Base-by-base conservation (phyloP, 1,140 invertebrate species). In the Bombus confusus region DNA sequence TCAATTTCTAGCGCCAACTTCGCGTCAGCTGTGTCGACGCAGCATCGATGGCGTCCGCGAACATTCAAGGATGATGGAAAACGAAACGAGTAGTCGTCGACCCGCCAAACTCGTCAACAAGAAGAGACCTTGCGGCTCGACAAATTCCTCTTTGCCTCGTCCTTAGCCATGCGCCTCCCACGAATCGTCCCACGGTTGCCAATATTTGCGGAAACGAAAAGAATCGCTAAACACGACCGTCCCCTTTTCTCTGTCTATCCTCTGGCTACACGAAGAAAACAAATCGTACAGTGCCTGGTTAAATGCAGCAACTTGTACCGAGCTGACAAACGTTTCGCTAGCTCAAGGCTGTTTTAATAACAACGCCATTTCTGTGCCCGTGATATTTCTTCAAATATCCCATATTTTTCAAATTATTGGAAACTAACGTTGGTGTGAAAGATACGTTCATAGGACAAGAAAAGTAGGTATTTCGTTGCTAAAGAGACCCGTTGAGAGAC, bases 201-300 rank as follows among this genome's bases (percentile, higher is more conserved):
- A 93, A 93, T 93, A 93, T 93, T 93, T 93, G 90, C 87, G 77
- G 62, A 83, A 87, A 86, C 78, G 52, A 71, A 86, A 83, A 88
- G 87, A 89, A 88, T 87, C 75, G 77, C 68, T 76, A 91, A 92
- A 91, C 80, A 90, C 57, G 72, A 43, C 39, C 66, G 79, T 77
- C 25, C 39, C 39, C 62, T 52, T 39, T 47, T 37, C n/a, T 22
- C 10, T 4, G 8, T n/a, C 71, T 13, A 13, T 69, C 1, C 13
- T 9, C 6, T 31, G 28, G 34, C 72, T 72, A 64, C 22, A 18
- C 3, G 39, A 34, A 5, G 25, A 25, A 25, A 34, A 74, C 37
- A 57, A 43, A 47, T 28, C 59, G 64, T 52, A 28, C 57, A 72
- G 22, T 37, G 37, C 1, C 34, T 39, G 31, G 43, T 13, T 10